These are phyloP conservation scores for Trididemnum nubilum DNA, from an alignment of 23 tunicate genomes.

Conservation along the genomic window DNA sequence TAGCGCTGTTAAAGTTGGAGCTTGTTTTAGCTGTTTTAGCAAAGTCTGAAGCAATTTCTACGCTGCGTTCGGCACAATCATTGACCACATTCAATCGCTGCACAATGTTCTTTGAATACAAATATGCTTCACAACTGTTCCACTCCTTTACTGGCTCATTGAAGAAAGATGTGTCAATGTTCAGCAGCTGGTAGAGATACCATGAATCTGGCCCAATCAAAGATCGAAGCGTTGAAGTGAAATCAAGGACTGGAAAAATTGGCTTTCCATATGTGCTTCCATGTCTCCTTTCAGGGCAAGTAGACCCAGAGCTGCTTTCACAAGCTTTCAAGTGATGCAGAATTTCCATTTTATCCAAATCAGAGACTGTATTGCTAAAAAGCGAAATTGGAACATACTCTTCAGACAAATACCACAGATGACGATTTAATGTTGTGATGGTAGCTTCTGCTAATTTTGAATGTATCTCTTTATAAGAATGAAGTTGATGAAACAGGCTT, in stretches of 20 bases:
- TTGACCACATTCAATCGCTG: background rate
- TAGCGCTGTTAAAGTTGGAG: background rate
- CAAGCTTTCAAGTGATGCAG: background rate
- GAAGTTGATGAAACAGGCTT: background rate
- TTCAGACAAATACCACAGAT: background rate
- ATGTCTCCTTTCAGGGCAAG: background rate
- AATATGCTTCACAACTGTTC: background rate
- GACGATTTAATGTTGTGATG: background rate
- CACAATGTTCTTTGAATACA: background rate
- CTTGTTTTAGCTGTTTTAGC: background rate
- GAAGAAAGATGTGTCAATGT: background rate
- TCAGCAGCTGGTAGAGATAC: background rate
- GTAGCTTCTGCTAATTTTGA: background rate
- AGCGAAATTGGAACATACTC: background rate
- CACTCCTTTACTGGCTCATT: background rate
- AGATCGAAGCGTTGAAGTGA: background rate
- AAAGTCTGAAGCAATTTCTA: background rate
- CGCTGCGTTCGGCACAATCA: background rate
- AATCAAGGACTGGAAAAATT: background rate
- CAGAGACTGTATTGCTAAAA: background rate
- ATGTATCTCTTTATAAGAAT: too few relatives aligned
- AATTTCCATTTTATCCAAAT: too few relatives aligned
- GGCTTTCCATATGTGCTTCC: constrained; percentile 2
- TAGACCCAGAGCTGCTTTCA: background rate
- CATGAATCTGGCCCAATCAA: background rate